These are phyloP conservation scores for Melanitta fusca DNA, from an alignment of 2,797 vertebrate species.

Conservation along the genomic window DNA sequence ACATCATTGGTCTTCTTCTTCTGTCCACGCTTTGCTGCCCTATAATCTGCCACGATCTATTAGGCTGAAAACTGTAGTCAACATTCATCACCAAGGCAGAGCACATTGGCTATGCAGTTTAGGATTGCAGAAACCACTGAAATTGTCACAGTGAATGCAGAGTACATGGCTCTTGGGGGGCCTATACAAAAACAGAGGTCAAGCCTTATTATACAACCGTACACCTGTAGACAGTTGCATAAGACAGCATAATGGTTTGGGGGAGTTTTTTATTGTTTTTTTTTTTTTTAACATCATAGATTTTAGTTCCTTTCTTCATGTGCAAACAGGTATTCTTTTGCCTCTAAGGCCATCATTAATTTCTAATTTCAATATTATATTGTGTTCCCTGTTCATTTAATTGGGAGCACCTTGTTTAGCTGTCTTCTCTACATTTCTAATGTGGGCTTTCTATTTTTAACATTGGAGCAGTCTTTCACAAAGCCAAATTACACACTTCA, in stretches of 20 bases:
- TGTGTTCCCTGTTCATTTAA: neutral
- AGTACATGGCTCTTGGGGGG: rapidly evolving
- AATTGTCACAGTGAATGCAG: rapidly evolving
- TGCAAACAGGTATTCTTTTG: neutral
- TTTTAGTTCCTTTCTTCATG: neutral
- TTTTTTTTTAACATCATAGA: neutral
- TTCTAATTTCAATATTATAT: neutral
- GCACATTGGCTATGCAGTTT: neutral
- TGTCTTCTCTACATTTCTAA: neutral
- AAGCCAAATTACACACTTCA: neutral
- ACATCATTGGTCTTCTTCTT: neutral
- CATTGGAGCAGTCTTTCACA: neutral
- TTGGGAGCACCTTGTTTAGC: neutral
- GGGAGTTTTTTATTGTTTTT: neutral
- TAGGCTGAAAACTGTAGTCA: neutral
- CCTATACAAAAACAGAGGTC: rapidly evolving
- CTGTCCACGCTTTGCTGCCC: neutral
- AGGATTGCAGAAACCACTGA: neutral
- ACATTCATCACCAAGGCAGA: neutral
- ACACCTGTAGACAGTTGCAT: neutral
- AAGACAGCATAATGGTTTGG: neutral
- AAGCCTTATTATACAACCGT: neutral
- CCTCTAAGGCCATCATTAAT: neutral
- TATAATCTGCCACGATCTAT: neutral
- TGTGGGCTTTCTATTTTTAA: neutral